Conservation (phyloP, 2,113 vertebrate genomes). For the Muntiacus reevesi region DNA sequence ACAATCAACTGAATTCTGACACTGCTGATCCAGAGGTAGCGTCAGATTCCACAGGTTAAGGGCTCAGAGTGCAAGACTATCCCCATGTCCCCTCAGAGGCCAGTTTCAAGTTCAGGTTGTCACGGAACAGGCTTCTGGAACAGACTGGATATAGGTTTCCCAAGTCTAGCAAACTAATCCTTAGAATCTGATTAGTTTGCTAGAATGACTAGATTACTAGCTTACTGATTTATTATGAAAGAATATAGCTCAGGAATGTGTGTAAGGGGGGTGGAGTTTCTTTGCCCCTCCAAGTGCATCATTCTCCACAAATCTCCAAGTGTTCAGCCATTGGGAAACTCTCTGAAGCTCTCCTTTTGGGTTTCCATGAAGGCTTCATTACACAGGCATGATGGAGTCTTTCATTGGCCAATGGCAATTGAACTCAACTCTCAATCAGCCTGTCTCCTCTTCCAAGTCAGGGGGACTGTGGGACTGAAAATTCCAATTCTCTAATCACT, state of each 20-base stretch:
- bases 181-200: not conserved
- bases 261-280: no score
- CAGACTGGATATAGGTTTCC: not conserved
- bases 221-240: not conserved
- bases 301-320: not conserved
- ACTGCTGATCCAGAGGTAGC: no score
- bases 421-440: not conserved
- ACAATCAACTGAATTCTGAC: not conserved
- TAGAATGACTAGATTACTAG: not conserved
- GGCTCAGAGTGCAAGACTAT: not conserved
- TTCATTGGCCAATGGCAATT: not conserved
- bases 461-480: not conserved
- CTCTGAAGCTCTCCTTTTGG: not conserved
- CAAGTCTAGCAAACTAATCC: not conserved
- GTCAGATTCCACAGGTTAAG: not conserved
- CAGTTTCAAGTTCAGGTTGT: no score
- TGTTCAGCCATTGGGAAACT: not conserved
- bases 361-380: not conserved
- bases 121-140: not conserved
- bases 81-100: not conserved
- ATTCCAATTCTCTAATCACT: not conserved
- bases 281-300: rapidly evolving
- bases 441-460: not conserved
- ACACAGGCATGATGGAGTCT: not conserved
- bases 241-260: not conserved